phyloP scores from a whole-genome alignment of 2,113 vertebrate species.

The Hemibagrus wyckioides region DNA sequence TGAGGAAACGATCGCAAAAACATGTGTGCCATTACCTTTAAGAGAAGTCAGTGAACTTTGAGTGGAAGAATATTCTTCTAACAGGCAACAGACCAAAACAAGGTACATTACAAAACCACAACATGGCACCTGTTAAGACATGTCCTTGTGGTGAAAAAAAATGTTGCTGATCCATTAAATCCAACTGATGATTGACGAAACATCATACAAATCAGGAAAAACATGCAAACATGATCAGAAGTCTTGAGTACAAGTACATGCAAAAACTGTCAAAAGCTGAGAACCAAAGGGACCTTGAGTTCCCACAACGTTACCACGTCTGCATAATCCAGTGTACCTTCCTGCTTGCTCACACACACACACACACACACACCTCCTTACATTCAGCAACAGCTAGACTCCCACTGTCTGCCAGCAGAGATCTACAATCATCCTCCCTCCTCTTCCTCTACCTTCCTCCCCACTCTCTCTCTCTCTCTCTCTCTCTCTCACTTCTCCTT shows the following conservation, averaged over 20 bases:
- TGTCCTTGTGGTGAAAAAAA: not conserved
- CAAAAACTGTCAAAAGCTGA: not conserved
- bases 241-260: not conserved
- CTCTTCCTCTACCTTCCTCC: conserved; percentile 32
- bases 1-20: not conserved
- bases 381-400: conserved; percentile 64
- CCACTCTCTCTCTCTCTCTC: not conserved
- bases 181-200: not conserved
- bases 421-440: conserved; percentile 25
- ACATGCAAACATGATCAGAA: not conserved
- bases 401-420: conserved; percentile 46
- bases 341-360: not conserved
- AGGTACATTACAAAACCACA: not conserved
- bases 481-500: conserved; percentile 18
- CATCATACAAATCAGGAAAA: not conserved
- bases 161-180: conserved; percentile 12
- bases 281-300: conserved; percentile 27
- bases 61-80: conserved; percentile 54
- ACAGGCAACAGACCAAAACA: not conserved
- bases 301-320: conserved; percentile 34
- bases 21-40: conserved; percentile 49
- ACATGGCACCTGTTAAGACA: conserved; percentile 13
- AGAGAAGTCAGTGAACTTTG: conserved; percentile 48
- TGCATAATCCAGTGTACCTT: conserved; percentile 13
- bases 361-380: not conserved